A percentile compares a stretch with the other conserved stretches of the same genome.
These are phyloP conservation scores for Phrynocephalus versicolor DNA, from an alignment of 2,113 vertebrate species.

Conservation along the genomic window DNA sequence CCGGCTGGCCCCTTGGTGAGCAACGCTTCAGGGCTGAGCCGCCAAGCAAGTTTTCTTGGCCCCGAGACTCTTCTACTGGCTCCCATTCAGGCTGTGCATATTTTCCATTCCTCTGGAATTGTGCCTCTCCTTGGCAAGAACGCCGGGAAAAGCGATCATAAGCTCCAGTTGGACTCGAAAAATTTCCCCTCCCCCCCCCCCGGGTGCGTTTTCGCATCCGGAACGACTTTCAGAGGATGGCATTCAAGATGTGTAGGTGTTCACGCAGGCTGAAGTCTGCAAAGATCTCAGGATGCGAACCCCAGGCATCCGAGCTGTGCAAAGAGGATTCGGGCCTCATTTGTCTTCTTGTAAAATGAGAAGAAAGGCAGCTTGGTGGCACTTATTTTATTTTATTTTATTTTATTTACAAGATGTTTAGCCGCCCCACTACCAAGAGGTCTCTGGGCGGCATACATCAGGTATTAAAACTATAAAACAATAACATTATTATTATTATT, in stretches of 20 bases:
- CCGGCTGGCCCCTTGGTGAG: no score
- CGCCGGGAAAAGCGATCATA: neutral
- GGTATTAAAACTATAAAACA: no score
- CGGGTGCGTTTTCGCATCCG: neutral
- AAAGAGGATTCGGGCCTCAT: neutral
- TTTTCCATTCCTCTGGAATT: conserved; percentile 26
- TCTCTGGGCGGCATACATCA: no score
- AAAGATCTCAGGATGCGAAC: no score
- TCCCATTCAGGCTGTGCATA: neutral
- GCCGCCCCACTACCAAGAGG: no score
- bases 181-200: neutral
- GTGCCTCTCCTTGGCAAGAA: neutral
- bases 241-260: neutral
- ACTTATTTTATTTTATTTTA: no score
- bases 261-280: neutral
- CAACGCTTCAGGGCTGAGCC: neutral
- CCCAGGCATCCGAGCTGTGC: no score
- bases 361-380: no score
- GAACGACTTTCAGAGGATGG: neutral
- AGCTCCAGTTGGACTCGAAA: neutral
- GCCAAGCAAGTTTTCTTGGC: neutral
- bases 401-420: no score
- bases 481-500: no score
- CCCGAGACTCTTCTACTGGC: neutral
- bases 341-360: neutral